These are phyloP conservation scores for Myrmophylax atrothorax DNA, from an alignment of 2,113 vertebrate genomes.

Conservation along the genomic window DNA sequence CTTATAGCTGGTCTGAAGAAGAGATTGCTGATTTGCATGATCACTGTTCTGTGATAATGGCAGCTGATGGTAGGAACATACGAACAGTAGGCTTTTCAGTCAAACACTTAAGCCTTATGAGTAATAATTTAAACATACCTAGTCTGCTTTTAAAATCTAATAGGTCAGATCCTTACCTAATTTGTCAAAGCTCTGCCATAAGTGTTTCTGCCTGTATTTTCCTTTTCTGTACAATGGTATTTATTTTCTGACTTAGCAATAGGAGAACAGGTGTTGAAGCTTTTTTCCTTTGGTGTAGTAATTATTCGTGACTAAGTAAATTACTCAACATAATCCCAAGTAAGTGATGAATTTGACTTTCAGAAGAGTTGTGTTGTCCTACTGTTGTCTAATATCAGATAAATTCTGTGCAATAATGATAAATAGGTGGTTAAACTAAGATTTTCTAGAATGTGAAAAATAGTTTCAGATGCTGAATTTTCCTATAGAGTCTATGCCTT, in stretches of 20 bases:
- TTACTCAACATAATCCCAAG: not conserved
- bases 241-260: not conserved
- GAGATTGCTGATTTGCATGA: constrained; percentile 84
- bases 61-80: constrained; percentile 85
- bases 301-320: not conserved
- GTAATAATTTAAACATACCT: not conserved
- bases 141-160: not conserved
- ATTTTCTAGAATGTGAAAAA: not conserved
- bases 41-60: constrained; percentile 83
- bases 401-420: not conserved
- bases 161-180: not conserved
- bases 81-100: not conserved
- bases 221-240: not conserved
- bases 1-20: constrained; percentile 89
- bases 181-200: not conserved
- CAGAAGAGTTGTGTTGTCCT: not conserved
- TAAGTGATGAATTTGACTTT: not conserved
- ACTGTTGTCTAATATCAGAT: not conserved
- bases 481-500: not conserved
- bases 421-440: not conserved
- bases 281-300: not conserved
- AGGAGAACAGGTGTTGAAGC: not conserved
- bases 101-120: not conserved
- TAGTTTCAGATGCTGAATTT: not conserved
- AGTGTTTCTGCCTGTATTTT: not conserved